phyloP scores from a whole-genome alignment of 2,113 vertebrate species.

The Apodemus sylvaticus region DNA sequence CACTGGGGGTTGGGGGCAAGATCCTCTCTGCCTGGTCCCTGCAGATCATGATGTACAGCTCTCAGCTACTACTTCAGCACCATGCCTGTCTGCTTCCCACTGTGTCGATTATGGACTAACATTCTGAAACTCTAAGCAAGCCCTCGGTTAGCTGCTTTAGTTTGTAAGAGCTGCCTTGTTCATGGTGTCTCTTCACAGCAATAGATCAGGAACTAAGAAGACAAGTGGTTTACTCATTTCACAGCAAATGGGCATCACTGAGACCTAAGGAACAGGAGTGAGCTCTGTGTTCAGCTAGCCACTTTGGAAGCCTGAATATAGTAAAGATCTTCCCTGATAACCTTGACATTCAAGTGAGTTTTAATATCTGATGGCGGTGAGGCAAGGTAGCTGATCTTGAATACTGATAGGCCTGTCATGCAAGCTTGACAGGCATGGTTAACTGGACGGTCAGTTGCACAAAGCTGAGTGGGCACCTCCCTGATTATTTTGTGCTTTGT shows the following conservation, averaged over 20 bases:
- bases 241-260: background rate
- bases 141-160: background rate
- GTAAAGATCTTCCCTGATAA: conserved; percentile 2
- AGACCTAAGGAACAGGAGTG: background rate
- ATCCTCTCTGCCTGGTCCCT: background rate
- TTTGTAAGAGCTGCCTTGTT: background rate
- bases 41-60: no score
- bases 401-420: background rate
- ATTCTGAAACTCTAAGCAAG: background rate
- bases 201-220: background rate
- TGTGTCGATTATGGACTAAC: background rate
- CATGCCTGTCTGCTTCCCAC: background rate
- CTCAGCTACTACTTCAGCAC: background rate
- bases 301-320: background rate
- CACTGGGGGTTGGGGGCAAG: background rate
- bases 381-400: background rate
- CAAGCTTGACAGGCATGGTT: background rate
- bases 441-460: background rate
- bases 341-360: conserved; percentile 36
- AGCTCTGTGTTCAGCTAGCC: background rate
- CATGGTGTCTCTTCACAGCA: background rate
- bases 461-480: background rate
- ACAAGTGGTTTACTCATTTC: background rate
- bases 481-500: background rate
- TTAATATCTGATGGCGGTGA: background rate